phyloP scores from a whole-genome alignment of 2,113 vertebrate genomes.

The Herpetotheres cachinnans region DNA sequence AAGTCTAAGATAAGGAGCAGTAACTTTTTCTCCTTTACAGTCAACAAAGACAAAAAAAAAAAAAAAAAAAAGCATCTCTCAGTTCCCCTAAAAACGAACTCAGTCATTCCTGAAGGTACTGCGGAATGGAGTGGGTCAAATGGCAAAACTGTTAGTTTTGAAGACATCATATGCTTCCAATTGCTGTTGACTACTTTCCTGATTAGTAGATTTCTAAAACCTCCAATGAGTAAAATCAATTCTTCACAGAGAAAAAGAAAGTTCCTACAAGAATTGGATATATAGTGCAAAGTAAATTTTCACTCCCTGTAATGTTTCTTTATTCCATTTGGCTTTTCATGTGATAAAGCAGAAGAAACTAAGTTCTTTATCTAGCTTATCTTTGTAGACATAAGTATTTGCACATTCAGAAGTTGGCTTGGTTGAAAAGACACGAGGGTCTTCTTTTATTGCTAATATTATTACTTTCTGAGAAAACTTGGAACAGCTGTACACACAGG shows the following conservation, averaged over 20 bases:
- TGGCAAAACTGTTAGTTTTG: not conserved
- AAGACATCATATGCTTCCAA: not conserved
- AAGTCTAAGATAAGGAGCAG: not conserved
- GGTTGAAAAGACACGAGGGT: too few species aligned
- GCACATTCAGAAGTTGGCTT: not conserved
- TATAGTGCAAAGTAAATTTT: not conserved
- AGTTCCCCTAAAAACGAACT: not conserved
- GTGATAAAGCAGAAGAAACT: not conserved
- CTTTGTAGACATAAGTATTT: not conserved
- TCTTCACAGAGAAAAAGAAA: not conserved
- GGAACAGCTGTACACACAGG: too few species aligned
- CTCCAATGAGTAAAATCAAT: not conserved
- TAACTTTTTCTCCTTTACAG: not conserved
- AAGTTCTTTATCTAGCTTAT: not conserved
- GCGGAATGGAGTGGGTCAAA: not conserved
- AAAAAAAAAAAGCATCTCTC: not conserved
- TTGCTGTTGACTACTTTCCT: not conserved
- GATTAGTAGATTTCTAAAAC: not conserved
- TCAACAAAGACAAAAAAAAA: not conserved
- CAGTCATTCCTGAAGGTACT: not conserved
- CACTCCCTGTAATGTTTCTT: not conserved
- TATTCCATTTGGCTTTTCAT: not conserved
- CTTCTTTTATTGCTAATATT: not conserved
- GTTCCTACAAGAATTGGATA: not conserved
- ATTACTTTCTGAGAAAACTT: not conserved